Conservation (phyloP, 2,113 vertebrate genomes). For the Bubo blakistoni region DNA sequence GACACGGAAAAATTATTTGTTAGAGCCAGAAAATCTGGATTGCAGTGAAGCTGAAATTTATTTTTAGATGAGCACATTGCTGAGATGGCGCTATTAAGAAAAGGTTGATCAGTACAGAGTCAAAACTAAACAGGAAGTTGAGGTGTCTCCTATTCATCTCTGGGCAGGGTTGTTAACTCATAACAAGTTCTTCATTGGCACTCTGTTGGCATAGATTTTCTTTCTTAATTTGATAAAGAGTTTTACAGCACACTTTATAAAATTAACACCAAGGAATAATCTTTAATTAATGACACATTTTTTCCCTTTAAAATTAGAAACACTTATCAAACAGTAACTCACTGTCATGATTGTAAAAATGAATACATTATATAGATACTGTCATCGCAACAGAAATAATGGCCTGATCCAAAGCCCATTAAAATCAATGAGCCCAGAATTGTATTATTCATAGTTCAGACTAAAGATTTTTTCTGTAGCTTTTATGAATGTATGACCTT, state of each 20-base stretch:
- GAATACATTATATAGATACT: neutral
- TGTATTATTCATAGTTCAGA: neutral
- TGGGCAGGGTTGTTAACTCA: neutral
- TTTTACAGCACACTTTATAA: neutral
- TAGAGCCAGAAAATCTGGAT: neutral
- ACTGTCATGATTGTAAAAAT: slow-evolving; percentile 9
- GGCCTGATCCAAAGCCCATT: neutral
- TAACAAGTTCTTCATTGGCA: neutral
- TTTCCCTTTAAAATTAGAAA: slow-evolving; percentile 23
- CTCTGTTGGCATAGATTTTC: neutral
- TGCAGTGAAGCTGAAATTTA: neutral
- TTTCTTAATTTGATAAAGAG: neutral
- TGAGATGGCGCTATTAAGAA: neutral
- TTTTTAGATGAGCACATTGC: neutral
- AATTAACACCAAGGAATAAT: slow-evolving; percentile 20
- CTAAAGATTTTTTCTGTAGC: neutral
- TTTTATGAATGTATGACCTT: neutral
- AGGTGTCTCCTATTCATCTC: neutral
- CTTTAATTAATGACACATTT: slow-evolving; percentile 29
- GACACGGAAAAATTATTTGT: neutral
- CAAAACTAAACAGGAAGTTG: neutral
- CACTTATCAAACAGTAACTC: slow-evolving; percentile 28
- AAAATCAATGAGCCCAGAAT: neutral
- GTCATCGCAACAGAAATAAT: slow-evolving; percentile 16
- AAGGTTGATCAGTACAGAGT: neutral